Base-by-base conservation (phyloP, 92 coral and sea anemone genomes). In the Umimayanthus chanpuru region DNA sequence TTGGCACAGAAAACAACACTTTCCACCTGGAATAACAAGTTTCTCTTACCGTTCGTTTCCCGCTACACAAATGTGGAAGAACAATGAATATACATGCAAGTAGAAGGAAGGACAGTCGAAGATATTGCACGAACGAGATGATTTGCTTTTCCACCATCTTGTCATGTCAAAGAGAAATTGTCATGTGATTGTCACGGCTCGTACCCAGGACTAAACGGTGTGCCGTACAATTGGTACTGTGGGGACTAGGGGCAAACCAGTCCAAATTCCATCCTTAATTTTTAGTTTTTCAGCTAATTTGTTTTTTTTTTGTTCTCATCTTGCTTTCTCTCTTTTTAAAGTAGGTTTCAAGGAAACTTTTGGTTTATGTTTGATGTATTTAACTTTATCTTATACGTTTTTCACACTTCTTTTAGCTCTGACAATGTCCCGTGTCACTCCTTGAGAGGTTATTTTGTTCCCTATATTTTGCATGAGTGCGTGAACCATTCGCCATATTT, bases 161-260 rank as follows among this genome's bases (percentile, higher is more conserved):
- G 70, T 53, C 71, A 80, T 80, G 71, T 80, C 84, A 55, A 61
- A 38, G 56, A 29, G 21, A 9, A 25, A n/a, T 4, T 53, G n/a
- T 80, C 84, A 80, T 80, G 84, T 80, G 84, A 80, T 26, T 47
- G 64, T 78, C 65, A 47, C 66, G 49, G 28, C 84, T 80, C 84
- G 44, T 80, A 53, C 84, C 44, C 84, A 80, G 68, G 44, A 61
- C n/a, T 61, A 61, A 4, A 21, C 68, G 25, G n/a, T 21, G 68
- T n/a, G 20, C 66, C 66, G 23, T 15, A 56, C 66, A n/a, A 56
- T 56, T 15, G 23, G 66, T 15, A 56, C 21, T 56, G 16, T 2
- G 66, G 23, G 21, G 66, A 56, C 20, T 16, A 5, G 23, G 23
- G 23, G 2, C 21, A 56, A 20, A 56, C 4, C 23, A 0, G 66